Evolutionary conservation across 2,113 vertebrate species (phyloP).

Genomic region (Terrapene triunguis): DNA sequence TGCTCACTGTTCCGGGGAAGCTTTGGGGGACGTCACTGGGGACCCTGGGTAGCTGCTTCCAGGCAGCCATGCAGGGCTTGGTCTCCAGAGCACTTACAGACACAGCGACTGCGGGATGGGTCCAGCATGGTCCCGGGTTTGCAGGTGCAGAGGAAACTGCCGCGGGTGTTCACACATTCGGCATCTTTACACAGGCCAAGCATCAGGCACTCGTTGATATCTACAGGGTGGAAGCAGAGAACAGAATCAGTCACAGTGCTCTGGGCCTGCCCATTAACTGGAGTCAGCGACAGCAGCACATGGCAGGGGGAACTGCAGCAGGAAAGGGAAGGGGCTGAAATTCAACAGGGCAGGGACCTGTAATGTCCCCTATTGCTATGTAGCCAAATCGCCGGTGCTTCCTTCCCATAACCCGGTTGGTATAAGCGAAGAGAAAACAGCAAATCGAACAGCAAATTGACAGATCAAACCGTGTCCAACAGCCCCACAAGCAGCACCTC

Average conservation of each 20-base stretch:
- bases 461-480: background rate
- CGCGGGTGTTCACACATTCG: slow-evolving; percentile 92
- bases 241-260: background rate
- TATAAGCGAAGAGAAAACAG: background rate
- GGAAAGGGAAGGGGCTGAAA: background rate
- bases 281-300: background rate
- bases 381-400: background rate
- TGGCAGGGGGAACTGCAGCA: background rate
- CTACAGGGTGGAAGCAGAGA: slow-evolving; percentile 76
- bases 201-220: slow-evolving; percentile 93
- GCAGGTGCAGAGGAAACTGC: slow-evolving; percentile 95
- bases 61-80: rapidly evolving
- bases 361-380: background rate
- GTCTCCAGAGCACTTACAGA: slow-evolving; percentile 88
- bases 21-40: background rate
- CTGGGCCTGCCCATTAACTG: background rate
- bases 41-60: background rate
- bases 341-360: background rate
- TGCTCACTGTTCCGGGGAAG: background rate
- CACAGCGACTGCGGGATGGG: slow-evolving; percentile 92
- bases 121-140: slow-evolving; percentile 91
- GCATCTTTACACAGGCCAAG: slow-evolving; percentile 91
- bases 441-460: background rate
- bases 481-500: background rate
- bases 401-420: background rate